Percentiles rank a stretch among this genome's conserved stretches.
Evolutionary conservation across 2,888 invertebrate species (phyloP).

Genomic region (Drosophila tripunctata): DNA sequence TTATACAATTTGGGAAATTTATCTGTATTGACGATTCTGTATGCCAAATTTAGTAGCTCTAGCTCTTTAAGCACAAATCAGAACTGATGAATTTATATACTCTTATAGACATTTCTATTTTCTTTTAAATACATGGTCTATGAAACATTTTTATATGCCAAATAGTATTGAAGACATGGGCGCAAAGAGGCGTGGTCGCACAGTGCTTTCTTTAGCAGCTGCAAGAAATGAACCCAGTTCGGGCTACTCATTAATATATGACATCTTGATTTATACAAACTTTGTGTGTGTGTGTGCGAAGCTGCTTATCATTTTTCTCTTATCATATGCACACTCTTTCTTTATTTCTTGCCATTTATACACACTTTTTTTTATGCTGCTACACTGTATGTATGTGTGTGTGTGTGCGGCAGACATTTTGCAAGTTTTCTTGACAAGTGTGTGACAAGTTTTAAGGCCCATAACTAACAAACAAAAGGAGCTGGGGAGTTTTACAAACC

Average conservation of each 20-base stretch:
- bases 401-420: conserved; percentile 23
- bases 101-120: no score
- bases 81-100: no score
- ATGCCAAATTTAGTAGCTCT: no score
- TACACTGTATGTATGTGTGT: background rate
- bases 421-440: conserved; percentile 65
- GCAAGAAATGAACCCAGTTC: conserved; percentile 1
- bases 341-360: no score
- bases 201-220: conserved; percentile 13
- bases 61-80: no score
- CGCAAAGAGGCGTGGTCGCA: conserved; percentile 15
- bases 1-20: no score
- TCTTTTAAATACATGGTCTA: no score
- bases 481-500: conserved; percentile 1
- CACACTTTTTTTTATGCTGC: background rate
- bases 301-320: conserved; percentile 7
- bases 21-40: no score
- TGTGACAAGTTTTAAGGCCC: conserved; percentile 71
- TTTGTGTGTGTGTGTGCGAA: no score
- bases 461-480: conserved; percentile 59
- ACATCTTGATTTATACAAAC: conserved; percentile 28
- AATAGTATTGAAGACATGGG: conserved; percentile 22
- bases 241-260: conserved; percentile 51
- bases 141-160: no score
- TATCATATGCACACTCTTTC: conserved; percentile 2